Percentiles rank a stretch among this genome's conserved stretches.
Conservation (phyloP, 2,888 invertebrate species). For the Eustalomyia histrio region DNA sequence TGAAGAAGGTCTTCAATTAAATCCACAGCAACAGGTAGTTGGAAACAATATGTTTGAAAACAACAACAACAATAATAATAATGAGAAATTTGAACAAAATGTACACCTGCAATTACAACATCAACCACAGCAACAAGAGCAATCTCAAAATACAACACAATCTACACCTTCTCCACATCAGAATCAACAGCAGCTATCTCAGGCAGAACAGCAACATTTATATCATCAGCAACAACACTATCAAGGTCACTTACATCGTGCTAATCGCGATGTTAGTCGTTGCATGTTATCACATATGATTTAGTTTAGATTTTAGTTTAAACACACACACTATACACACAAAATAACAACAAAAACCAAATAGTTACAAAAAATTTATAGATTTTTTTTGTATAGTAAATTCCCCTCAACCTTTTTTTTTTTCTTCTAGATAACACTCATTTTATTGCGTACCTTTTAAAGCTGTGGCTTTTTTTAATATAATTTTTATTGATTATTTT, state of each 20-base stretch:
- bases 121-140: slow-evolving; percentile 51
- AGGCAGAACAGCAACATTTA: slow-evolving; percentile 42
- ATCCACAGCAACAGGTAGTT: slow-evolving; percentile 65
- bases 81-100: slow-evolving; percentile 59
- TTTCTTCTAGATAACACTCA: background rate
- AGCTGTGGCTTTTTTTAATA: background rate
- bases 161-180: slow-evolving; percentile 65
- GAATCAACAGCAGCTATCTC: slow-evolving; percentile 43
- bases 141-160: slow-evolving; percentile 47
- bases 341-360: slow-evolving; percentile 22
- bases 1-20: slow-evolving; percentile 64
- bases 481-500: background rate
- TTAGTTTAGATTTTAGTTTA: slow-evolving; percentile 65
- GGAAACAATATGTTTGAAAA: slow-evolving; percentile 62
- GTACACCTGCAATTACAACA: slow-evolving; percentile 59
- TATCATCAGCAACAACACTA: slow-evolving; percentile 68
- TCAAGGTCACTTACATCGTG: slow-evolving; percentile 77
- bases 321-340: slow-evolving; percentile 7
- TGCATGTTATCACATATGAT: slow-evolving; percentile 77
- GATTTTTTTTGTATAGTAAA: background rate
- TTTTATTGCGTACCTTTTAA: too few species aligned
- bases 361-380: slow-evolving; percentile 1
- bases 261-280: slow-evolving; percentile 77
- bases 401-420: background rate
- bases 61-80: slow-evolving; percentile 51